Conservation (phyloP, 2,113 vertebrate genomes). For the Charadrius vociferus region DNA sequence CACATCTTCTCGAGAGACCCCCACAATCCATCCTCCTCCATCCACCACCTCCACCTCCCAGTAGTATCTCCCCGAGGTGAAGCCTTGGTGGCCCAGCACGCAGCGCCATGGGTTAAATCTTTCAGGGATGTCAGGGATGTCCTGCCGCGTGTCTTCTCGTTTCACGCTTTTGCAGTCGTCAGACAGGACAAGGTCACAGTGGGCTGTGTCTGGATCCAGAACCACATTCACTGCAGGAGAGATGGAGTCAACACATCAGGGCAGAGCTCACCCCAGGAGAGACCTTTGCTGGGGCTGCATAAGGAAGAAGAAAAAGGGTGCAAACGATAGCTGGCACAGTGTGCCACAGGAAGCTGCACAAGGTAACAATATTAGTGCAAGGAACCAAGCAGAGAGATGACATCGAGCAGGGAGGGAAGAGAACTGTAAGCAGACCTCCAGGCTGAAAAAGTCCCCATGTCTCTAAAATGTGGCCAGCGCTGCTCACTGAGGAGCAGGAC, state of each 20-base stretch:
- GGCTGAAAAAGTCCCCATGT: not conserved
- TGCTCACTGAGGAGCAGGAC: not conserved
- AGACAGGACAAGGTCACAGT: not conserved
- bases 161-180: not conserved
- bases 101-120: not conserved
- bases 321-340: rapidly evolving
- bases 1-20: not conserved
- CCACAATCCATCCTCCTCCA: not conserved
- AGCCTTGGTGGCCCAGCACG: not conserved
- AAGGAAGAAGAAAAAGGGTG: not conserved
- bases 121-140: not conserved
- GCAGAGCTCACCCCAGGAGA: not conserved
- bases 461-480: not conserved
- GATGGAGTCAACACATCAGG: not conserved
- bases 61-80: not conserved
- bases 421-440: not conserved
- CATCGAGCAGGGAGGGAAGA: not conserved
- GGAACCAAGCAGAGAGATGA: not conserved
- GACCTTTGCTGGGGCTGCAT: not conserved
- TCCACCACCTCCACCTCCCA: not conserved
- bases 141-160: not conserved
- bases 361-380: not conserved
- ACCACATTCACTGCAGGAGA: not conserved
- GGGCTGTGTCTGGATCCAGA: conserved; percentile 2
- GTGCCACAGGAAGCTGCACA: not conserved